phyloP scores from a whole-genome alignment of 2,888 invertebrate genomes.

The Parnassius mnemosyne region DNA sequence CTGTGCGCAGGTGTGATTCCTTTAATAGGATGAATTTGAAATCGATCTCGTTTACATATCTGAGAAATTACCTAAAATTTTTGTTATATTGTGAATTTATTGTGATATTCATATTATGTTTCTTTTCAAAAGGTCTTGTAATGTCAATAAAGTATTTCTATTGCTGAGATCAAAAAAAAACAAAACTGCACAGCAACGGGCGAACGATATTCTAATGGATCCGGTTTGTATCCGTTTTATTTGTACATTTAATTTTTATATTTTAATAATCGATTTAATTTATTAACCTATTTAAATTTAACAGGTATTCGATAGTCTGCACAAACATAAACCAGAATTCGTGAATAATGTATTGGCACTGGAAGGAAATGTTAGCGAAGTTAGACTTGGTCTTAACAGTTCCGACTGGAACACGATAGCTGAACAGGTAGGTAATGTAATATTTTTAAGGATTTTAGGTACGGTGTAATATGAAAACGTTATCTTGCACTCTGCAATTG shows the following conservation, averaged over 20 bases:
- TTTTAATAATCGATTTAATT: too few species aligned
- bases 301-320: constrained; percentile 14
- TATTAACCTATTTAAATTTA: not conserved
- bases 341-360: constrained; percentile 11
- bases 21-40: too few species aligned
- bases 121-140: constrained; percentile 23
- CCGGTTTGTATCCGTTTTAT: constrained; percentile 28
- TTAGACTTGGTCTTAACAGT: constrained; percentile 21
- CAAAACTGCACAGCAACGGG: constrained; percentile 31
- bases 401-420: constrained; percentile 7
- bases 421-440: constrained; percentile 14
- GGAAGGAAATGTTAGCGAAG: constrained; percentile 20
- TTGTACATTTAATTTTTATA: too few species aligned
- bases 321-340: not conserved
- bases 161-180: constrained; percentile 36
- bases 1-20: too few species aligned
- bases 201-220: constrained; percentile 32
- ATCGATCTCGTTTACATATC: too few species aligned
- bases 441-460: not conserved
- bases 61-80: too few species aligned
- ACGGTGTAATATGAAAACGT: too few species aligned
- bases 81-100: too few species aligned
- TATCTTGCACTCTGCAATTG: too few species aligned
- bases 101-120: too few species aligned
- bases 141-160: too few species aligned